Evolutionary conservation across 53 echinoderm and acorn worm species (phyloP).

Genomic region (Stichopus horrens): DNA sequence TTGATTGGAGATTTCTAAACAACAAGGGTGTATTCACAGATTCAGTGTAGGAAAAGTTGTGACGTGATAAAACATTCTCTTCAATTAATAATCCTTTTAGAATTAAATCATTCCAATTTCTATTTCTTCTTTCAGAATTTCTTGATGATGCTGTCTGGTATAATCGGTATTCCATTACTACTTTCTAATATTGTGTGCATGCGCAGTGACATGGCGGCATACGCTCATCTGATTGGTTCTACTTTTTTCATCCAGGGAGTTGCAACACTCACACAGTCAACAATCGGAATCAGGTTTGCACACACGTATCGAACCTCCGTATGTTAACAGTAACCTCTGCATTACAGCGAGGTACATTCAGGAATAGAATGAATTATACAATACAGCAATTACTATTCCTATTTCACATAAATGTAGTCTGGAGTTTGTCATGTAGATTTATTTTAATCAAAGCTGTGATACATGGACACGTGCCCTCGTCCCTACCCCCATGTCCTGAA

Average conservation of each 20-base stretch:
- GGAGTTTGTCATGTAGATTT: background rate
- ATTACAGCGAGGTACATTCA: no score
- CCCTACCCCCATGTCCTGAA: no score
- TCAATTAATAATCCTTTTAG: background rate
- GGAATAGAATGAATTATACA: no score
- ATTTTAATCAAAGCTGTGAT: no score
- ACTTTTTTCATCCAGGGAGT: constrained; percentile 27
- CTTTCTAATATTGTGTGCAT: constrained; percentile 20
- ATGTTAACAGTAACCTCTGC: no score
- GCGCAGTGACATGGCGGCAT: constrained; percentile 33
- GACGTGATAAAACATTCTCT: no score
- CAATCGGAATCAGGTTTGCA: constrained; percentile 4
- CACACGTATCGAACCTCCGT: background rate
- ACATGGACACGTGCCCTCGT: no score
- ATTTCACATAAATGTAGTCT: background rate
- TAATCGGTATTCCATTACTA: constrained; percentile 19
- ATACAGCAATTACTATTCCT: no score
- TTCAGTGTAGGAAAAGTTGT: no score
- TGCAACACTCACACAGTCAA: constrained; percentile 14
- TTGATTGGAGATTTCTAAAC: no score
- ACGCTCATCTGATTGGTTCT: constrained; percentile 24
- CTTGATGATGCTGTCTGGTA: constrained; percentile 19
- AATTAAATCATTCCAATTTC: no score
- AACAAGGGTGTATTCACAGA: no score
- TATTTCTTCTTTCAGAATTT: constrained; percentile 11